Percentiles rank a stretch among this genome's conserved stretches.
These are phyloP conservation scores for Isoperla grammatica DNA, from an alignment of 2,888 invertebrate genomes.

Conservation along the genomic window DNA sequence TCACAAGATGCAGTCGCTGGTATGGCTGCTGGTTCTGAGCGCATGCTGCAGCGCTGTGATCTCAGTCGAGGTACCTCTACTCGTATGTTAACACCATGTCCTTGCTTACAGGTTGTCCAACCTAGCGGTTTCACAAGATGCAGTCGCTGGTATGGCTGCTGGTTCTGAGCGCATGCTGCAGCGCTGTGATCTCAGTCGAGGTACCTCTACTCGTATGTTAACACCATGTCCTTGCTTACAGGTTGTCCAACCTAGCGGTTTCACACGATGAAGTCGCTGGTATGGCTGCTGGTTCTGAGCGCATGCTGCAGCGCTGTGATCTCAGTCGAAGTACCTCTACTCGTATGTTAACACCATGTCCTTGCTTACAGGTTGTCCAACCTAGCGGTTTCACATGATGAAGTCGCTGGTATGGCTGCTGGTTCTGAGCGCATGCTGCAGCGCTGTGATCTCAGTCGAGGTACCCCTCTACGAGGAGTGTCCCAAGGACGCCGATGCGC, in stretches of 20 bases:
- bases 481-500: neutral
- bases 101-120: neutral
- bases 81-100: too few species aligned
- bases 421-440: neutral
- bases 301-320: neutral
- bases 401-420: conserved; percentile 6
- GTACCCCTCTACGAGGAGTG: conserved; percentile 3
- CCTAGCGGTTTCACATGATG: conserved; percentile 5
- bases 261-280: conserved; percentile 9
- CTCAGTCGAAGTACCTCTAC: neutral
- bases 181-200: neutral
- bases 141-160: conserved; percentile 4
- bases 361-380: neutral
- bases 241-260: conserved; percentile 6
- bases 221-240: too few species aligned
- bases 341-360: too few species aligned
- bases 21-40: neutral
- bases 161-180: neutral
- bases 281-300: neutral
- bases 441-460: neutral
- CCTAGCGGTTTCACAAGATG: conserved; percentile 4
- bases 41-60: neutral
- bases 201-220: too few species aligned
- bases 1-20: conserved; percentile 5
- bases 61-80: neutral